These are phyloP conservation scores for Gallinago jamesoni DNA, from an alignment of 2,113 vertebrate species.

Conservation along the genomic window DNA sequence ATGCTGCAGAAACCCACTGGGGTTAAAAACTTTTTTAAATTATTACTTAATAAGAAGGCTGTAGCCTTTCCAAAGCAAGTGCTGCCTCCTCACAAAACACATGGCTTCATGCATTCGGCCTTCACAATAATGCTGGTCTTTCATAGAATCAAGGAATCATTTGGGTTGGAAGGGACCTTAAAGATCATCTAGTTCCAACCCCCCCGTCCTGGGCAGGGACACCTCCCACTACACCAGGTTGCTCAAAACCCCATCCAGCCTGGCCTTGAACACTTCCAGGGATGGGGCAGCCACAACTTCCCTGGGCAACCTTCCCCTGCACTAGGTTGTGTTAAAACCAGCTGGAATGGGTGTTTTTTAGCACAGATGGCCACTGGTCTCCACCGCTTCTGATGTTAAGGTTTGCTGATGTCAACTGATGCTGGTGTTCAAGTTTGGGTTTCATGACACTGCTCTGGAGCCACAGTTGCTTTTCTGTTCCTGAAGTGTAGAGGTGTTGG, in stretches of 20 bases:
- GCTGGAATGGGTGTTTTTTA: neutral
- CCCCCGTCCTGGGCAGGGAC: too few relatives aligned
- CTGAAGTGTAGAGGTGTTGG: neutral
- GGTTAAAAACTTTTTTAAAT: constrained; percentile 47
- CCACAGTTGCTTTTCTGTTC: neutral
- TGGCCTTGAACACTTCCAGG: too few relatives aligned
- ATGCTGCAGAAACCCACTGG: constrained; percentile 31
- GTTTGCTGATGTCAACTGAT: neutral
- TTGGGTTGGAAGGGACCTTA: too few relatives aligned
- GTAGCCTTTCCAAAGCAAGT: neutral
- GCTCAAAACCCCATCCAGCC: too few relatives aligned
- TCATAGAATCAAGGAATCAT: too few relatives aligned
- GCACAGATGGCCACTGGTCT: neutral
- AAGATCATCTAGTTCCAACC: too few relatives aligned
- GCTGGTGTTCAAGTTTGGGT: neutral
- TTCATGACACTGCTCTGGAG: neutral
- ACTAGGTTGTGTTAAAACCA: neutral
- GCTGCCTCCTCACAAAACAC: neutral
- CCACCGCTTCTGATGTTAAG: neutral
- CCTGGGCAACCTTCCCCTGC: too few relatives aligned
- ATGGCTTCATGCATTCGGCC: neutral
- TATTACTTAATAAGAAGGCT: constrained; percentile 19
- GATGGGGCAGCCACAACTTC: too few relatives aligned
- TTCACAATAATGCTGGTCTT: neutral
- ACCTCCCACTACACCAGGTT: too few relatives aligned